Conservation (phyloP, 2,888 invertebrate genomes). For the Caenorhabditis auriculariae region DNA sequence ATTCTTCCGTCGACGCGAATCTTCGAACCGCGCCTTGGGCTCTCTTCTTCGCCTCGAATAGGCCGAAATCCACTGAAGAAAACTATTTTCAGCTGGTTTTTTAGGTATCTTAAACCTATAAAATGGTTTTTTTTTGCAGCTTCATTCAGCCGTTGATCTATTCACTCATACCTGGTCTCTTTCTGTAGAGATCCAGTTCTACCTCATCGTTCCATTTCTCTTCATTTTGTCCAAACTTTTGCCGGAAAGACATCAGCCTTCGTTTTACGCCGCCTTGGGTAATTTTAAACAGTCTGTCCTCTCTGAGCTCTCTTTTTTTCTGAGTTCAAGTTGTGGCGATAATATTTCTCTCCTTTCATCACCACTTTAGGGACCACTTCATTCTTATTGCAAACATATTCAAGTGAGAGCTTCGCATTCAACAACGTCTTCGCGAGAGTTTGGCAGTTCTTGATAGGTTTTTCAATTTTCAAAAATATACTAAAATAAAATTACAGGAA, state of each 20-base stretch:
- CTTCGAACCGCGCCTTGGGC: slow-evolving; percentile 3
- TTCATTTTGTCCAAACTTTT: slow-evolving; percentile 10
- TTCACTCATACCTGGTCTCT: slow-evolving; percentile 48
- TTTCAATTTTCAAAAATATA: no score
- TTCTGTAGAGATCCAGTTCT: slow-evolving; percentile 39
- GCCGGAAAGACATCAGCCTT: neutral
- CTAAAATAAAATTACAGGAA: no score
- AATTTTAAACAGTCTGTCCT: neutral
- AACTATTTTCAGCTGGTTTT: slow-evolving; percentile 8
- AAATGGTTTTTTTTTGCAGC: slow-evolving; percentile 4
- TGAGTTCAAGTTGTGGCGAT: no score
- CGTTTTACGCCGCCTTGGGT: slow-evolving; percentile 7
- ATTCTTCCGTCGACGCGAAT: neutral
- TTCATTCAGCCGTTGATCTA: slow-evolving; percentile 25
- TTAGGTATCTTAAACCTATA: neutral
- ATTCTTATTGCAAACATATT: slow-evolving; percentile 2
- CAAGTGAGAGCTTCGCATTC: slow-evolving; percentile 3
- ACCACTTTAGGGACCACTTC: slow-evolving; percentile 3
- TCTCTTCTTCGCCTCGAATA: slow-evolving; percentile 7
- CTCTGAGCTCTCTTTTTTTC: neutral
- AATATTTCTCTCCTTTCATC: no score
- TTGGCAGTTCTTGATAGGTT: slow-evolving; percentile 32
- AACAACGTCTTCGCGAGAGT: slow-evolving; percentile 24
- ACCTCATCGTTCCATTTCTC: slow-evolving; percentile 29
- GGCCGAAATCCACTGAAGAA: neutral